phyloP scores from a whole-genome alignment of 53 echinoderm and acorn worm species.

The Stichopus horrens region DNA sequence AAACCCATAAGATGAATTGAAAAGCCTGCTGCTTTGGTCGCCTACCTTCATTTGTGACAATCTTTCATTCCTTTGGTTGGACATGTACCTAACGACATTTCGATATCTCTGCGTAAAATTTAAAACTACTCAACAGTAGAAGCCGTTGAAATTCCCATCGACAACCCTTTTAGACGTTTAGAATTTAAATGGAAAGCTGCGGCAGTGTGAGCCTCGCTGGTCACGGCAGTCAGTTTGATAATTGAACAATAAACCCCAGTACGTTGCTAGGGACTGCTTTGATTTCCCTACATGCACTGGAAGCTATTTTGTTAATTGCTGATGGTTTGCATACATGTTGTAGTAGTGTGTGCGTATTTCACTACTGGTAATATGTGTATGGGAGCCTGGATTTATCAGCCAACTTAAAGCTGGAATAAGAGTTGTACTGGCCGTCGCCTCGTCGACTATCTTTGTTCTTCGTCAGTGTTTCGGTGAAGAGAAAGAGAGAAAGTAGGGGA shows the following conservation, averaged over 20 bases:
- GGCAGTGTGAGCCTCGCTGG: background rate
- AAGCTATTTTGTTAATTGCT: too few relatives aligned
- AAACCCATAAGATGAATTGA: background rate
- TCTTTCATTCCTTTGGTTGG: background rate
- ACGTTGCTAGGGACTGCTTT: too few relatives aligned
- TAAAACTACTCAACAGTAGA: background rate
- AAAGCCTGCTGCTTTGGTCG: constrained; percentile 9
- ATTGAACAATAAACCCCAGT: background rate
- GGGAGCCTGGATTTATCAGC: too few relatives aligned
- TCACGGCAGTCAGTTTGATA: background rate
- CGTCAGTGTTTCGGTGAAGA: too few relatives aligned
- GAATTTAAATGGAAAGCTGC: background rate
- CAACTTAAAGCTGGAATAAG: too few relatives aligned
- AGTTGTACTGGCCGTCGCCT: too few relatives aligned
- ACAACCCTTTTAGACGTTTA: background rate
- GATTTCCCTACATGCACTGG: too few relatives aligned
- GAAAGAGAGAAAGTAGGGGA: too few relatives aligned
- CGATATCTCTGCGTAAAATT: background rate
- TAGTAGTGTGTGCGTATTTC: too few relatives aligned
- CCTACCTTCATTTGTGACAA: background rate
- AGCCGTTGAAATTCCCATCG: background rate
- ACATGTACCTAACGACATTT: background rate
- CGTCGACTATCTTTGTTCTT: too few relatives aligned
- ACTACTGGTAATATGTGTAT: too few relatives aligned
- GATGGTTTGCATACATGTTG: too few relatives aligned